These are phyloP conservation scores for Zoroaster sp. DNA, from an alignment of 53 echinoderm and acorn worm species.

Conservation along the genomic window DNA sequence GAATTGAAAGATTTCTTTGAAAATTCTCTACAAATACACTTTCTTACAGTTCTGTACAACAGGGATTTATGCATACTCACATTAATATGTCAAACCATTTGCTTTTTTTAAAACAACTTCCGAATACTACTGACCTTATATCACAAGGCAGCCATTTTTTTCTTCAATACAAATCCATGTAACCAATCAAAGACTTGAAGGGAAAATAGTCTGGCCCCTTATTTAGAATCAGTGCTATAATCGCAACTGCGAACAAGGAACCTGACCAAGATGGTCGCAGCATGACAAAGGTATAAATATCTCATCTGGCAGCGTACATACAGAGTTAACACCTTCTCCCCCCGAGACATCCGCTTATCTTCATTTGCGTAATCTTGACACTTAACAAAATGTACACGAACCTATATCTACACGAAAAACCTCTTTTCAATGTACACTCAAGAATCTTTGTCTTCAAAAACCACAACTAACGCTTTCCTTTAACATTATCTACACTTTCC, in stretches of 20 bases:
- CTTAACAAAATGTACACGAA: not conserved
- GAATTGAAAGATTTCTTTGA: not conserved
- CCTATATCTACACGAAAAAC: not conserved
- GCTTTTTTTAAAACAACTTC: not conserved
- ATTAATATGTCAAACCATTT: not conserved
- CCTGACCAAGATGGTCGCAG: too few relatives aligned
- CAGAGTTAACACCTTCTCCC: too few relatives aligned
- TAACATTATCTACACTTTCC: too few relatives aligned
- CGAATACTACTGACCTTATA: not conserved
- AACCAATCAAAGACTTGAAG: not conserved
- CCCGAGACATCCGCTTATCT: not conserved
- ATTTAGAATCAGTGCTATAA: too few relatives aligned
- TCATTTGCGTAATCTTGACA: not conserved
- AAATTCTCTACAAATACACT: slow-evolving; percentile 24
- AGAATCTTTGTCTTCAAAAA: not conserved
- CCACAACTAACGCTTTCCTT: too few relatives aligned
- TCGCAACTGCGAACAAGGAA: too few relatives aligned
- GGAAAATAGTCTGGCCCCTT: too few relatives aligned
- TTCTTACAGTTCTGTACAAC: slow-evolving; percentile 20
- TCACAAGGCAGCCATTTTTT: not conserved
- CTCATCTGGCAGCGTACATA: too few relatives aligned
- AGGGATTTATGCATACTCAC: not conserved
- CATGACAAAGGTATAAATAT: too few relatives aligned
- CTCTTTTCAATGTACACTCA: not conserved
- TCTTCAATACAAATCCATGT: not conserved